Evolutionary conservation across 2,797 vertebrate species (phyloP).

Genomic region (Neopelma chrysocephalum): DNA sequence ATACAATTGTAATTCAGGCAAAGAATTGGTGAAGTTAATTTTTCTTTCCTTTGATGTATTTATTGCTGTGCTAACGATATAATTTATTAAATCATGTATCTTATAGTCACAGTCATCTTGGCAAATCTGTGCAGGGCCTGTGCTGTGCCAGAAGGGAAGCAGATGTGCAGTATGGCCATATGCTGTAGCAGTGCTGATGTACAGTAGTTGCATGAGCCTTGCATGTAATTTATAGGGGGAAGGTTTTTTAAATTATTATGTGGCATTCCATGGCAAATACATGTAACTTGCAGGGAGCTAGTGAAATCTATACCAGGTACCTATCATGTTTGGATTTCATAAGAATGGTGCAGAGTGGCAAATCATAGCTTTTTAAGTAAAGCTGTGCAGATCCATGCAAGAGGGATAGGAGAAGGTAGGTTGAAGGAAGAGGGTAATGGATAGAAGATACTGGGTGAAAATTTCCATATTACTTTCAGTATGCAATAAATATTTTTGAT

Average conservation of each 20-base stretch:
- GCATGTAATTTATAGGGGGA: not conserved
- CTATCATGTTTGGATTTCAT: not conserved
- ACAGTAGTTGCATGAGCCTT: not conserved
- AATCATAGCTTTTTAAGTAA: not conserved
- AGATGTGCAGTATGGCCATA: not conserved
- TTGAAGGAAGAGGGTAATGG: not conserved
- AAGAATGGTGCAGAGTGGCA: not conserved
- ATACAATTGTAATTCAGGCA: not conserved
- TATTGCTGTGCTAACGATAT: not conserved
- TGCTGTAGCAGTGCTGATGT: not conserved
- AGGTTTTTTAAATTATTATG: not conserved
- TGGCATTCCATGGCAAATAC: not conserved
- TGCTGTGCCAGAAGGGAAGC: not conserved
- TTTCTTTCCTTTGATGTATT: not conserved
- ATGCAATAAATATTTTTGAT: not conserved
- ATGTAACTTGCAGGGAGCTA: fast-evolving
- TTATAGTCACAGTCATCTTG: not conserved
- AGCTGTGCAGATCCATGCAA: not conserved
- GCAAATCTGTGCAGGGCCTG: not conserved
- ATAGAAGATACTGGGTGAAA: not conserved
- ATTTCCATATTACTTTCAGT: fast-evolving
- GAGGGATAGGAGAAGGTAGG: not conserved
- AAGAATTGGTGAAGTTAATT: not conserved
- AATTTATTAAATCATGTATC: not conserved
- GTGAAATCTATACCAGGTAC: not conserved